These are phyloP conservation scores for Hystrix brachyura DNA, from an alignment of 2,113 vertebrate species.

Conservation along the genomic window DNA sequence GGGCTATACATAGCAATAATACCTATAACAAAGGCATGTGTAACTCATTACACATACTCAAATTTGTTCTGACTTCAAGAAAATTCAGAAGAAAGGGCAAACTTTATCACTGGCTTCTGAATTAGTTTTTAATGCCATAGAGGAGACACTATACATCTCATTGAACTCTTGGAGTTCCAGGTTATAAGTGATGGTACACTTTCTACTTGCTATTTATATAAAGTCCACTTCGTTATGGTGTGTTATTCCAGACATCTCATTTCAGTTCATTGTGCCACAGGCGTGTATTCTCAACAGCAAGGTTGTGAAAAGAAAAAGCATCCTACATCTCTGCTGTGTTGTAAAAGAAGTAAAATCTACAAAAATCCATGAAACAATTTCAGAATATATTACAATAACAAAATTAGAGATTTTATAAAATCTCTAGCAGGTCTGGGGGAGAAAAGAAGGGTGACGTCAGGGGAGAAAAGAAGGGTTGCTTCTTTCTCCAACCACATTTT, in stretches of 20 bases:
- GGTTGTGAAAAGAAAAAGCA: background rate
- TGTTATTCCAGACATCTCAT: conserved; percentile 6
- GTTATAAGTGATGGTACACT: background rate
- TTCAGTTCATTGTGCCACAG: background rate
- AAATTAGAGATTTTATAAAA: background rate
- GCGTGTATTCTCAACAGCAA: background rate
- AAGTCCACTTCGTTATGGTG: background rate
- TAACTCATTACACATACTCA: background rate
- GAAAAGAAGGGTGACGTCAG: background rate
- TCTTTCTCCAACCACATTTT: background rate
- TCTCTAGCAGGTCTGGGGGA: background rate
- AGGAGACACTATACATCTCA: background rate
- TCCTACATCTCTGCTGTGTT: background rate
- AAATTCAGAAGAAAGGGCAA: background rate
- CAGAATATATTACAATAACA: background rate
- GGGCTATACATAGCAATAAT: background rate
- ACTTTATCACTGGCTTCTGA: background rate
- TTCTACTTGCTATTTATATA: conserved; percentile 13
- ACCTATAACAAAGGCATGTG: background rate
- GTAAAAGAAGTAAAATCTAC: background rate
- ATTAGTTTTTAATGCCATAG: background rate
- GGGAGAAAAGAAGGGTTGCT: background rate
- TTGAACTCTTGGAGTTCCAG: background rate
- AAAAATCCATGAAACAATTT: background rate
- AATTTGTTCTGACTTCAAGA: background rate